Percentiles rank a stretch among this genome's conserved stretches.
These are phyloP conservation scores for Callipepla californica DNA, from an alignment of 2,113 vertebrate species.

Conservation along the genomic window DNA sequence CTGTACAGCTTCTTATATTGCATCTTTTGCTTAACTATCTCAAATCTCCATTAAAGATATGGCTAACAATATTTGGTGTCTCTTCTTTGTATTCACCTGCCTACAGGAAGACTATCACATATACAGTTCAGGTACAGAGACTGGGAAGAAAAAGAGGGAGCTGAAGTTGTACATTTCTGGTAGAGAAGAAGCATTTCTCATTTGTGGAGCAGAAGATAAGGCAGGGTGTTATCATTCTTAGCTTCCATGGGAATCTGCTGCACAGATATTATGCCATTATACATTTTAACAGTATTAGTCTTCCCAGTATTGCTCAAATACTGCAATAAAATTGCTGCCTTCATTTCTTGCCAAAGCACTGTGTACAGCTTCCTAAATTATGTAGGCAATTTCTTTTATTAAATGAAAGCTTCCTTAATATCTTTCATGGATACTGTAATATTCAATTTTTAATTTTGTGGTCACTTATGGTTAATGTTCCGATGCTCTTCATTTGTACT, in stretches of 20 bases:
- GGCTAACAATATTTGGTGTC: neutral
- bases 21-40: neutral
- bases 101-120: neutral
- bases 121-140: neutral
- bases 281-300: neutral
- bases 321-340: neutral
- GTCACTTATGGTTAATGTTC: neutral
- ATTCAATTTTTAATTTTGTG: neutral
- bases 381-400: neutral
- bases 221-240: neutral
- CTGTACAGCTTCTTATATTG: neutral
- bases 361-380: neutral
- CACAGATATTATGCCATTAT: neutral
- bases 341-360: neutral
- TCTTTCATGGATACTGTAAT: neutral
- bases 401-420: neutral
- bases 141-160: neutral
- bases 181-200: neutral
- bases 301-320: neutral
- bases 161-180: neutral
- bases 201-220: neutral
- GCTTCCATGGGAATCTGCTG: neutral
- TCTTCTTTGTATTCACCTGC: neutral
- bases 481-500: neutral
- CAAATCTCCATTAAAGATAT: neutral